Evolutionary conservation across 64 coral and sea anemone species (phyloP).

Genomic region (Catalaphyllia jardinei): DNA sequence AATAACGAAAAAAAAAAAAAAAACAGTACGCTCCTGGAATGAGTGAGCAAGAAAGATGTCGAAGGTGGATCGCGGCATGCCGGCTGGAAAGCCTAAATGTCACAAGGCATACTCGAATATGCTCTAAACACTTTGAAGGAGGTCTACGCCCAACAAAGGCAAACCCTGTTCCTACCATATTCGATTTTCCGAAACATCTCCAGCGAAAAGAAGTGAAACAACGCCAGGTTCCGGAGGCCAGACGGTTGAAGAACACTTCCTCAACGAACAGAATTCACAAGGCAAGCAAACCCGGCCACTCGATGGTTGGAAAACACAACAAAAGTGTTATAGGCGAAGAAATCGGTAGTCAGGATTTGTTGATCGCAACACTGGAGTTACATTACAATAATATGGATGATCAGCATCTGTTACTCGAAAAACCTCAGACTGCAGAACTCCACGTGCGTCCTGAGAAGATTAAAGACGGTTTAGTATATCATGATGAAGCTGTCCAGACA

Average conservation of each 20-base stretch:
- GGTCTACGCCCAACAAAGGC: conserved; percentile 43
- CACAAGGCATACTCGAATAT: conserved; percentile 32
- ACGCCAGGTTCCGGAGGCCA: conserved; percentile 40
- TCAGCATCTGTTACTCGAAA: background rate
- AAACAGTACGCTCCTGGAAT: conserved; percentile 30
- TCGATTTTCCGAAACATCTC: no score
- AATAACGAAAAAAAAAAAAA: conserved; percentile 7
- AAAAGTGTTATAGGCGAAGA: background rate
- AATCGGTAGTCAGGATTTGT: conserved; percentile 12
- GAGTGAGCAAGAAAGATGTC: conserved; percentile 14
- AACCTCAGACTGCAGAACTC: background rate
- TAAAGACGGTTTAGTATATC: conserved; percentile 9
- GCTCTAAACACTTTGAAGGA: conserved; percentile 38
- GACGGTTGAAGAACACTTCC: conserved; percentile 39
- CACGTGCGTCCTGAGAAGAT: background rate
- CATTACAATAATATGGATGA: background rate
- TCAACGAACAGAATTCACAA: conserved; percentile 36
- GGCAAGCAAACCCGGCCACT: conserved; percentile 9
- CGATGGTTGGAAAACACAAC: conserved; percentile 7
- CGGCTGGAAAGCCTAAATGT: conserved; percentile 47
- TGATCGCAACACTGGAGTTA: background rate
- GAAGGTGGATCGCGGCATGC: conserved; percentile 42
- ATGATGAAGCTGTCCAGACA: conserved; percentile 34
- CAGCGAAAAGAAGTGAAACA: conserved; percentile 31
- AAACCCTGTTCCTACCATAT: no score